Evolutionary conservation across 2,888 invertebrate species (phyloP).

Genomic region (Proisotoma minuta): DNA sequence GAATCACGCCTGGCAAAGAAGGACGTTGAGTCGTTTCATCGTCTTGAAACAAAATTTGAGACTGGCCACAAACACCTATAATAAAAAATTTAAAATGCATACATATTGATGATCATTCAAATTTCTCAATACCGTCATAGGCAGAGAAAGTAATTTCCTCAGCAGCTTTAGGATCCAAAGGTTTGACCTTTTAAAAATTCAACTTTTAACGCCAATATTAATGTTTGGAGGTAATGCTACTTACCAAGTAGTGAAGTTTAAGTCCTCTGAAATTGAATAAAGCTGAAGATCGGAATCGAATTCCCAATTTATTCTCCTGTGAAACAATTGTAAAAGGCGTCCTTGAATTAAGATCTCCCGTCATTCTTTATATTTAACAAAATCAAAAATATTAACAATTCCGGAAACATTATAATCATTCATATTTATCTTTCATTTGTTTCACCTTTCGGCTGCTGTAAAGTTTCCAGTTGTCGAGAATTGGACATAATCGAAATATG

Average conservation of each 20-base stretch:
- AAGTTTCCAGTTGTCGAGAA: slow-evolving; percentile 44
- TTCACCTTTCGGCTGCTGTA: slow-evolving; percentile 43
- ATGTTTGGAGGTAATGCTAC: not conserved
- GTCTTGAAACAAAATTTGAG: slow-evolving; percentile 28
- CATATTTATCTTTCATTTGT: not conserved
- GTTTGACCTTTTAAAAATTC: slow-evolving; percentile 23
- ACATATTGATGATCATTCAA: not conserved
- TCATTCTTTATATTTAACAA: slow-evolving; percentile 29
- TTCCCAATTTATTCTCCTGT: slow-evolving; percentile 43
- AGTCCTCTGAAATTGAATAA: slow-evolving; percentile 46
- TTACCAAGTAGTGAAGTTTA: slow-evolving; percentile 46
- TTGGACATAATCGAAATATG: slow-evolving; percentile 46
- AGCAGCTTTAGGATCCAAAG: slow-evolving; percentile 25
- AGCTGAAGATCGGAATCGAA: slow-evolving; percentile 45
- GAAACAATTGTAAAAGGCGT: slow-evolving; percentile 44
- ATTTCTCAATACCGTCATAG: slow-evolving; percentile 29
- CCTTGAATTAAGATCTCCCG: slow-evolving; percentile 44
- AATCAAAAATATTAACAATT: not conserved
- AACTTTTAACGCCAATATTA: not conserved
- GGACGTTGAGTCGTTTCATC: slow-evolving; percentile 36
- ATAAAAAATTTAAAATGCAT: not conserved
- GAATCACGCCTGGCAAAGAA: slow-evolving; percentile 31
- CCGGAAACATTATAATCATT: not conserved
- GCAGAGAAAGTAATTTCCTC: slow-evolving; percentile 23
- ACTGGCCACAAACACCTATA: slow-evolving; percentile 30